Evolutionary conservation across 2,113 vertebrate species (phyloP).

Genomic region (Corydoras maculifer): DNA sequence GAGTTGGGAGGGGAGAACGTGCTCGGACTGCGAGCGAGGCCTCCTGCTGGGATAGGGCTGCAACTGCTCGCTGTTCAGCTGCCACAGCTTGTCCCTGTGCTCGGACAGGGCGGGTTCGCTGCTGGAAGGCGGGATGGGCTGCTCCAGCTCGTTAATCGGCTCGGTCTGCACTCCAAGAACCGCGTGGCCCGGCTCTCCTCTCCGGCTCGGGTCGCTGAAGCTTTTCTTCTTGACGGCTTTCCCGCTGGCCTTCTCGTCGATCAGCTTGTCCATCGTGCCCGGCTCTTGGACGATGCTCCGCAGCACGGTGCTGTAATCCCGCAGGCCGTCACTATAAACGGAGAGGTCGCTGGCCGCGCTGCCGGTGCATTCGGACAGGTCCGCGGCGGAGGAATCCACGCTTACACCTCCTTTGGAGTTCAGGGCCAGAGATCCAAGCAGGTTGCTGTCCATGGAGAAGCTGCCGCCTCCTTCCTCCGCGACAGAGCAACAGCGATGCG

Average conservation of each 20-base stretch:
- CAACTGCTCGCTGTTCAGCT: slow-evolving; percentile 51
- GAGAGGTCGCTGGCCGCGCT: slow-evolving; percentile 88
- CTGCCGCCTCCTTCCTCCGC: slow-evolving; percentile 69
- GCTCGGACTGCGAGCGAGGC: slow-evolving; percentile 64
- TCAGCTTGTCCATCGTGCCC: slow-evolving; percentile 77
- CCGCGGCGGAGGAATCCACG: slow-evolving; percentile 52
- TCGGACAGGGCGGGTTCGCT: slow-evolving; percentile 89
- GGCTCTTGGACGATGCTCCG: slow-evolving; percentile 87
- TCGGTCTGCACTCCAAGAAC: slow-evolving; percentile 65
- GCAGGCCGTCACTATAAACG: slow-evolving; percentile 76
- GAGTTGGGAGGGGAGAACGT: slow-evolving; percentile 44
- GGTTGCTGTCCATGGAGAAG: slow-evolving; percentile 93
- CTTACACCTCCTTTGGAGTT: slow-evolving; percentile 67
- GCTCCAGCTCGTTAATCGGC: slow-evolving; percentile 81
- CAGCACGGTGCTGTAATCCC: slow-evolving; percentile 84
- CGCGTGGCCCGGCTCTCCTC: slow-evolving; percentile 63
- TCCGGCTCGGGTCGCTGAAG: slow-evolving; percentile 92
- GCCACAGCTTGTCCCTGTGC: slow-evolving; percentile 62
- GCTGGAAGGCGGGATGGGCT: slow-evolving; percentile 81
- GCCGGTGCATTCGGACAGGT: slow-evolving; percentile 69
- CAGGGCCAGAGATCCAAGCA: slow-evolving; percentile 82
- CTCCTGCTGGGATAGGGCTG: slow-evolving; percentile 44
- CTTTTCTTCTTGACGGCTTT: slow-evolving; percentile 96
- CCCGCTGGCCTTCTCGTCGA: slow-evolving; percentile 78
- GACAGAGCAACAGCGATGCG: slow-evolving; percentile 73